Conservation (phyloP, 2,797 vertebrate species). For the Arnoldichthys spilopterus region DNA sequence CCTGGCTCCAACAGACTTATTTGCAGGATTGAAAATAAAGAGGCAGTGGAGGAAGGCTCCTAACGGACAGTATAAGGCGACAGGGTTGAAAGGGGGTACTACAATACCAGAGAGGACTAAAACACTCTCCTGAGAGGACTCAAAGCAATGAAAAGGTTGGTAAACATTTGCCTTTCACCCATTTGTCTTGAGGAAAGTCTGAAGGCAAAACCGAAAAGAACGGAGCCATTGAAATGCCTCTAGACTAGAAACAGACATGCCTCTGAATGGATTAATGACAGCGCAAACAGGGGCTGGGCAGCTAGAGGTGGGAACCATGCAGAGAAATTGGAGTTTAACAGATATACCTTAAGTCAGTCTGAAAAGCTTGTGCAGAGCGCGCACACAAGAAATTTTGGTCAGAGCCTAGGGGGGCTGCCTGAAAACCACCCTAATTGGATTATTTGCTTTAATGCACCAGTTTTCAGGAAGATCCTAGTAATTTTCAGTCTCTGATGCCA, state of each 20-base stretch:
- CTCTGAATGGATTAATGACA: slow-evolving; percentile 7
- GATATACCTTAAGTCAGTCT: slow-evolving; percentile 18
- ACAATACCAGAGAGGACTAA: slow-evolving; percentile 1
- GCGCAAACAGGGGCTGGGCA: slow-evolving; percentile 27
- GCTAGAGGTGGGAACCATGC: slow-evolving; percentile 9
- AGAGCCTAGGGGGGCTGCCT: slow-evolving; percentile 46
- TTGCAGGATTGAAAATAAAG: slow-evolving; percentile 39
- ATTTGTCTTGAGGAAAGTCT: neutral
- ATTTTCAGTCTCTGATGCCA: slow-evolving; percentile 47
- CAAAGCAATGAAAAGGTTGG: slow-evolving; percentile 47
- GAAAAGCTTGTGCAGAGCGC: slow-evolving; percentile 2
- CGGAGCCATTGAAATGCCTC: neutral
- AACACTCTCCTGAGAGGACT: slow-evolving; percentile 29
- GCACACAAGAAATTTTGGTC: slow-evolving; percentile 15
- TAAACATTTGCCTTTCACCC: slow-evolving; percentile 12
- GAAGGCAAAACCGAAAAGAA: neutral
- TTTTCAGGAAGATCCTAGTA: slow-evolving; percentile 55
- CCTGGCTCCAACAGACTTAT: slow-evolving; percentile 24
- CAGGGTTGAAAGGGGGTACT: neutral
- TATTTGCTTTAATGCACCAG: slow-evolving; percentile 54
- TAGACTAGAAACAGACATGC: neutral
- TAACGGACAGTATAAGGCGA: slow-evolving; percentile 28
- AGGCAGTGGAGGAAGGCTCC: slow-evolving; percentile 20
- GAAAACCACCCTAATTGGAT: slow-evolving; percentile 54
- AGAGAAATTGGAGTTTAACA: slow-evolving; percentile 32